Evolutionary conservation across 1,140 invertebrate species (phyloP), one percentile per base, ranked within the genome.

Genomic region (Drosophila cardini): DNA sequence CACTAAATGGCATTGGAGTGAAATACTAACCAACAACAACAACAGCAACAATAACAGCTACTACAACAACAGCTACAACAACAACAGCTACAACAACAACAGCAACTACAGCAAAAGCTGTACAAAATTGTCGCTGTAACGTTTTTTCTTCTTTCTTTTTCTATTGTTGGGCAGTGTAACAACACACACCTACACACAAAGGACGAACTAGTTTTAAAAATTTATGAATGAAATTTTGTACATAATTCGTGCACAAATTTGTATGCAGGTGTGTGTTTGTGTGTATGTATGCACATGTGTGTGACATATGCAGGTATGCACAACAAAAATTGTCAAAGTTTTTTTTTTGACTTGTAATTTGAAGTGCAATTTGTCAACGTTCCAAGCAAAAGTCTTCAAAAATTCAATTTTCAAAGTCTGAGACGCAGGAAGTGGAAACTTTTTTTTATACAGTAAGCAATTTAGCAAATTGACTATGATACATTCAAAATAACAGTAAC

Each of bases 221-320:
- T 85, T 86, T 76, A 85, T 85, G 71, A 85, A 84, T 85, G 80
- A 80, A 80, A 73, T 80, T 65, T 79, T 60, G 57, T 72, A 62
- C 64, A 72, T 58, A 67, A 73, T 73, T 73, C 16, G 40, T 48
- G 45, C 53, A 40, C 43, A 52, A 46, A 65, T 60, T 60, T 21
- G 40, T 38, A 64, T 40, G 38, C 58, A 34, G 48, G 16, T 69
- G 45, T 61, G 43, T 16, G 48, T 52, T n/a, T 48, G 11, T 72
- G 40, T 38, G 64, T 50, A 38, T 68, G 56, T 60, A n/a, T 69
- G 56, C 13, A 11, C 26, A 4, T 61, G 43, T 34, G 48, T 52
- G 26, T 48, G 11, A 0, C 36, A 26, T 18, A 21, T 36, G 32
- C 30, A 46, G 26, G 42, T 57, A 21, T 67, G 53, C 50, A 58